phyloP scores from a whole-genome alignment of 2,113 vertebrate genomes.

The Chamaea fasciata region DNA sequence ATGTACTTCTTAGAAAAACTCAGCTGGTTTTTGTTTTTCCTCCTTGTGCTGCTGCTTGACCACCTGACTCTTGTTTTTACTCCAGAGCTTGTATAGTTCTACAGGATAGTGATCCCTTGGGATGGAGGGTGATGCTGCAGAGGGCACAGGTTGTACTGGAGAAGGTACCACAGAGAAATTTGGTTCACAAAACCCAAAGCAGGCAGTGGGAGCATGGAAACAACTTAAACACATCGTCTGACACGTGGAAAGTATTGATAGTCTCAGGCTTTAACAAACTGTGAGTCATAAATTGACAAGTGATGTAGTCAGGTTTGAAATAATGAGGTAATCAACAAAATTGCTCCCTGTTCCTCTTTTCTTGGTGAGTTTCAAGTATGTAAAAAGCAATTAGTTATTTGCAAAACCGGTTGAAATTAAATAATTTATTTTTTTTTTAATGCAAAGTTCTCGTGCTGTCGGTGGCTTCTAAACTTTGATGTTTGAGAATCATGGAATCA shows the following conservation, averaged over 20 bases:
- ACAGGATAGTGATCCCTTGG: neutral
- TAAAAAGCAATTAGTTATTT: neutral
- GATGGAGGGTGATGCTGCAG: neutral
- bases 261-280: neutral
- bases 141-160: neutral
- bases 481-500: neutral
- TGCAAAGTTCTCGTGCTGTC: neutral
- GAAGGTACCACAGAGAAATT: neutral
- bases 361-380: neutral
- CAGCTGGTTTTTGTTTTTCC: conserved; percentile 36
- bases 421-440: fast-evolving
- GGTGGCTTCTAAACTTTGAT: fast-evolving
- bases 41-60: neutral
- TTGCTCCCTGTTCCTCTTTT: neutral
- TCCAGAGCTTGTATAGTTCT: fast-evolving
- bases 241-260: neutral
- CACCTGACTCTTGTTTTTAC: neutral
- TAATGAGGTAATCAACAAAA: neutral
- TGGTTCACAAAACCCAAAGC: neutral
- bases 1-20: conserved; percentile 52
- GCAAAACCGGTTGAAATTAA: neutral
- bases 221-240: neutral
- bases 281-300: neutral
- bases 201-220: neutral
- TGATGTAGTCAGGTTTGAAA: neutral